Evolutionary conservation across 2,888 invertebrate species (phyloP).

Genomic region (Marronus borbonicus): DNA sequence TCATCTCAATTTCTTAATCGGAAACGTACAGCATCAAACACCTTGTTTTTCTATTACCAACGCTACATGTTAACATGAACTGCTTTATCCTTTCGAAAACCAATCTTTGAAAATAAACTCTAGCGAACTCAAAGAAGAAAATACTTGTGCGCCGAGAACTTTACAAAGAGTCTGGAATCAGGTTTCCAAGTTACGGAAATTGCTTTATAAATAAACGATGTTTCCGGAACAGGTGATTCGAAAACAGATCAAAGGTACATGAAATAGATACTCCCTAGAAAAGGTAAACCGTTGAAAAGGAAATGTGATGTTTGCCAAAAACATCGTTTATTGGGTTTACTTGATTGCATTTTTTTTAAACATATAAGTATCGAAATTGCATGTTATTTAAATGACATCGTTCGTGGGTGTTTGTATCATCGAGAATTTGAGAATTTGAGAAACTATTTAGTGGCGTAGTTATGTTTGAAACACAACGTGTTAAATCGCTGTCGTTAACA

Average conservation of each 20-base stretch:
- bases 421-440: no score
- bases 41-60: no score
- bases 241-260: slow-evolving; percentile 30
- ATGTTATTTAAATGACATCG: no score
- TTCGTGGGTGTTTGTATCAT: no score
- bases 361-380: no score
- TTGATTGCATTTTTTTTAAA: no score
- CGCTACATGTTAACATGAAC: background rate
- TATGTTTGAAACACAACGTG: no score
- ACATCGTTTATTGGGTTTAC: no score
- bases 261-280: slow-evolving; percentile 4
- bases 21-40: no score
- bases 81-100: background rate
- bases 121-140: slow-evolving; percentile 4
- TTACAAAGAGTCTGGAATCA: background rate
- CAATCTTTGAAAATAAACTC: slow-evolving; percentile 7
- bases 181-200: slow-evolving; percentile 25
- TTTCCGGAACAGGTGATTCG: slow-evolving; percentile 36
- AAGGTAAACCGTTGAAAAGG: background rate
- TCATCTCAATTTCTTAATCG: no score
- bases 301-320: background rate
- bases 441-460: no score
- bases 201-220: slow-evolving; percentile 46
- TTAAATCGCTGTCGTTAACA: no score
- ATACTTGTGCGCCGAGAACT: background rate